Evolutionary conservation across 2,113 vertebrate species (phyloP), one percentile per base, ranked within the genome.

Genomic region (Strix uralensis): DNA sequence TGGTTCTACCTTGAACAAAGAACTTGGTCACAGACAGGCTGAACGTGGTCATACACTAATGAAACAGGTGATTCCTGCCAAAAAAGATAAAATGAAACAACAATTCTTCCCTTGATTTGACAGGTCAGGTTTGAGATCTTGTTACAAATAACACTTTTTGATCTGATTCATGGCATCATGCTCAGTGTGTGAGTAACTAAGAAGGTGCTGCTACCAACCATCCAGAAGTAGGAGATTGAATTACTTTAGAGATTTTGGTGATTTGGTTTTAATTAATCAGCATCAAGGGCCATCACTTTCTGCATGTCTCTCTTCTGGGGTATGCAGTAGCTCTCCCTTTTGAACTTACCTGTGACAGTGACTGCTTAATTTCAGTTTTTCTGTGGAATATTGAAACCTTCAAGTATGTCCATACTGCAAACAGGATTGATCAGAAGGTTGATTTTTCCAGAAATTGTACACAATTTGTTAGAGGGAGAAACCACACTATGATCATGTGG

Each of bases 111-210:
- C 36, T 84, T 75, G 47, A 51, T 75, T 74, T 77, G 36, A 65
- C 34, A 82, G 61, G 10, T 96, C 78, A 83, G 23, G 71, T 91
- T 95, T 88, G 81, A 95, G 83, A 89, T 90, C 80, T 62, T 86
- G 32, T 91, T 90, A 85, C 74, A 90, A 92, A 75, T 44, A 58
- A 58, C 2, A 38, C 11, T 71, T 95, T 90, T 62, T 9, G 8
- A 75, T 63, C 61, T 82, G 49, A 34, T 89, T 91, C 94, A 72
- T 29, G 36, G 66, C 73, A 75, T 61, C 34, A 69, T 17, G 47
- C 20, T 91, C 80, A 67, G 13, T 19, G 59, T 92, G 59, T 79
- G 73, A 94, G 61, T 61, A 85, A 78, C 57, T 72, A 73, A 59
- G 52, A 42, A 71, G 49, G 12, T 44, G 49, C 44, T 85, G 44